Conservation (phyloP, 1,140 invertebrate species). For the Orius laevigatus region DNA sequence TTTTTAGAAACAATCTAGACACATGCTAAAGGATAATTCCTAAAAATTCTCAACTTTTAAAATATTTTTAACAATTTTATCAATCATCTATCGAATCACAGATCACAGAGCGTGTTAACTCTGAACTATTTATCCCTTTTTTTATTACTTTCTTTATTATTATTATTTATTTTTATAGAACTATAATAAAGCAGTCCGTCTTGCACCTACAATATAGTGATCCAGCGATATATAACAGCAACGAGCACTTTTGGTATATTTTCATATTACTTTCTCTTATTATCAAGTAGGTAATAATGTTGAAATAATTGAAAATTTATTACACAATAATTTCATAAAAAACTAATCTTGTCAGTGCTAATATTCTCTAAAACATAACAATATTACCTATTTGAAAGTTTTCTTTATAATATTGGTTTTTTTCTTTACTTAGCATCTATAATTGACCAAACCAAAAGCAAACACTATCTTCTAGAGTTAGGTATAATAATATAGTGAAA, state of each 20-base stretch:
- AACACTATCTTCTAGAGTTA: no score
- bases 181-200: constrained; percentile 17
- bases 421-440: no score
- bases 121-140: constrained; percentile 13
- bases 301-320: no score
- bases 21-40: no score
- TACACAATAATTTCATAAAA: constrained; percentile 4
- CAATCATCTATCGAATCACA: constrained; percentile 15
- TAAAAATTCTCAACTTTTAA: no score
- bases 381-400: neutral
- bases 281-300: no score
- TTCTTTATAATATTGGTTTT: neutral
- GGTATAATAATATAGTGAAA: neutral
- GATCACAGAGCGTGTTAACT: constrained; percentile 17
- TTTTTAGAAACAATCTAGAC: no score
- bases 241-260: constrained; percentile 19
- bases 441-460: no score
- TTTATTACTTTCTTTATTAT: constrained; percentile 1
- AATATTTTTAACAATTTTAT: constrained; percentile 6
- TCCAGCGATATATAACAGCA: constrained; percentile 16
- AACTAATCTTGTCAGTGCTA: constrained; percentile 5
- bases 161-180: no score
- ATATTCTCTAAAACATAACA: constrained; percentile 1
- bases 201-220: constrained; percentile 15
- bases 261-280: neutral